A percentile compares a stretch with the other conserved stretches of the same genome.
These are phyloP conservation scores for Xestia c-nigrum DNA, from an alignment of 2,888 invertebrate species.

Conservation along the genomic window DNA sequence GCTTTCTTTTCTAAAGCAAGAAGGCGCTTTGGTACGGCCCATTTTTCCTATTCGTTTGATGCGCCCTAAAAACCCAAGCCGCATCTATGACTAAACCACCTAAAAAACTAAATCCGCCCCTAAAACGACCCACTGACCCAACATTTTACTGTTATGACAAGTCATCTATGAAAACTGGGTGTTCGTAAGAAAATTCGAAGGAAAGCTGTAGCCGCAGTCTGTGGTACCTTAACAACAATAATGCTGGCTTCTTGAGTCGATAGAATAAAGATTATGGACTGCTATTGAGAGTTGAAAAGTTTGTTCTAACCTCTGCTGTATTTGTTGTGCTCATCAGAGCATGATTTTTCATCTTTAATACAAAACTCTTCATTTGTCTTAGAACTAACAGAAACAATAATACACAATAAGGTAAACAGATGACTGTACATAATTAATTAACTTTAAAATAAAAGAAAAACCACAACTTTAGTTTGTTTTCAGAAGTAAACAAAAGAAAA, in stretches of 20 bases:
- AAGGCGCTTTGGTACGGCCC: background rate
- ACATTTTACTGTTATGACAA: constrained; percentile 6
- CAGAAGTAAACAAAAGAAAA: constrained; percentile 26
- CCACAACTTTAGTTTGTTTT: background rate
- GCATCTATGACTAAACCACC: too few species aligned
- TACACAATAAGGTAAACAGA: constrained; percentile 53
- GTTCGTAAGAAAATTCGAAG: background rate
- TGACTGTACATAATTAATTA: constrained; percentile 52
- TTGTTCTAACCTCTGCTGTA: constrained; percentile 69
- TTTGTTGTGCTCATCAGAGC: constrained; percentile 67
- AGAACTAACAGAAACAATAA: constrained; percentile 50
- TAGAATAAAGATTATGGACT: background rate
- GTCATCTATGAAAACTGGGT: background rate
- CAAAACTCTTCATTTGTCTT: constrained; percentile 62
- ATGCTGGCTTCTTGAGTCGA: background rate
- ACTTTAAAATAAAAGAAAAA: constrained; percentile 14
- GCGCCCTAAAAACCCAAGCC: too few species aligned
- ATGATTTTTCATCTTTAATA: constrained; percentile 61
- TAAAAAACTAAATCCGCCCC: too few species aligned
- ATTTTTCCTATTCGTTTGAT: background rate
- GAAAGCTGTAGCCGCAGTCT: background rate
- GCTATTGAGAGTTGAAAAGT: background rate
- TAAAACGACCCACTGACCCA: too few species aligned
- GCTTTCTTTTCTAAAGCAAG: background rate
- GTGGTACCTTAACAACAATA: background rate